A percentile compares a stretch with the other conserved stretches of the same genome.
Evolutionary conservation across 2,797 vertebrate genomes (phyloP).

Genomic region (Neomorphus geoffroyi): DNA sequence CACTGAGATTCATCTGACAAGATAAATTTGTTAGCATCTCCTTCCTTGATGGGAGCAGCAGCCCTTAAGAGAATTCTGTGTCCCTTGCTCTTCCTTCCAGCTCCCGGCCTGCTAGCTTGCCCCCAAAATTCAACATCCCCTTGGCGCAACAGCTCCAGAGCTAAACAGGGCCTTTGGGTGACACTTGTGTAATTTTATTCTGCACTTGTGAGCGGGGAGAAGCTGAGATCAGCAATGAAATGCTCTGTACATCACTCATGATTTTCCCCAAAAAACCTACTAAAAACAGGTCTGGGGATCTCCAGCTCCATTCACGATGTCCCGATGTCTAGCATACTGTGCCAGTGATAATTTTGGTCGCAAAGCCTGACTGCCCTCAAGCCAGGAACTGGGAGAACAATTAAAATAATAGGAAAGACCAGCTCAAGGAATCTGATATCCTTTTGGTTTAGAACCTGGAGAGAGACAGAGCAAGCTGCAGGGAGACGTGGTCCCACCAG

Average conservation of each 20-base stretch:
- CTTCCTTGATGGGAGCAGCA: not conserved
- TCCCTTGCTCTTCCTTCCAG: not conserved
- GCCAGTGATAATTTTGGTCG: not conserved
- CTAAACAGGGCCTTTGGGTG: not conserved
- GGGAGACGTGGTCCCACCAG: not conserved
- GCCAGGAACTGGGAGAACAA: not conserved
- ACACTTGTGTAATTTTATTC: not conserved
- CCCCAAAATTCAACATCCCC: not conserved
- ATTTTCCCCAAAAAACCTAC: not conserved
- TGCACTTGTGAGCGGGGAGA: not conserved
- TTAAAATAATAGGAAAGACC: not conserved
- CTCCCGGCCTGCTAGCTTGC: not conserved
- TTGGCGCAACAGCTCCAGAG: not conserved
- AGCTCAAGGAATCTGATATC: not conserved
- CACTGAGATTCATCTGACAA: not conserved
- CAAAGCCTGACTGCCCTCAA: accelerated
- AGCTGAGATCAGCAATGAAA: not conserved
- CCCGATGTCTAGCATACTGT: not conserved
- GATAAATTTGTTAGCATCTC: not conserved
- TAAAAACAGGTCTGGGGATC: not conserved
- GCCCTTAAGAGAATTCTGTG: accelerated
- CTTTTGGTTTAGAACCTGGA: not conserved
- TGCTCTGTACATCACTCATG: accelerated
- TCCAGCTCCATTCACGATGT: not conserved
- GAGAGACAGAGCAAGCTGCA: not conserved